Evolutionary conservation across 2,888 invertebrate species (phyloP), one percentile per base, ranked within the genome.

Genomic region (Dolichopus griseipennis): DNA sequence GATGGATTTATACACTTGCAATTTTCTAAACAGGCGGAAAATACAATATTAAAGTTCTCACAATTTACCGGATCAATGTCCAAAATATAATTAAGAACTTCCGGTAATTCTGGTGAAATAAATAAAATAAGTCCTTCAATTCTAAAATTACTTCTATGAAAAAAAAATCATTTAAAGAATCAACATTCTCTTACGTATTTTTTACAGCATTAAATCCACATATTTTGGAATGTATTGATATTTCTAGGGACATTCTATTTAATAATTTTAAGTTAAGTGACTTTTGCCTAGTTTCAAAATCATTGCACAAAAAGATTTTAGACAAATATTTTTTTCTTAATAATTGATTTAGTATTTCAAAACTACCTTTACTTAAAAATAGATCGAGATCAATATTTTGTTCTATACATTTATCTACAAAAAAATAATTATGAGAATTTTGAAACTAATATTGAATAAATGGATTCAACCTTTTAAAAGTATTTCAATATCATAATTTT

Each of bases 21-120:
- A 21, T 10, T 62, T 22, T 22, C 61, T 9, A 65, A 18, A 22
- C 7, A 12, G 9, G 66, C 33, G 6, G 7, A 66, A 66, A 22
- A 65, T 12, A 65, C 41, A 5, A 66, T 8, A 9, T 21, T 21
- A 9, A 21, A 64, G n/a, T 64, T 63, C 37, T 33, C 27, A n/a
- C 15, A 9, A 21, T 66, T 62, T 7, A 6, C n/a, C 2, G 61
- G 18, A 65, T 68, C 68, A 20, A 68, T 61, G 61, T 66, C 65
- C 15, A 68, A 33, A 22, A 68, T 37, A 27, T 34, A 61, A 20
- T 66, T 27, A n/a, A 61, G 33, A 61, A 27, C 6, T n/a, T 52
- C 61, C 1, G 66, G 27, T 22, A 34, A 34, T 41, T 62, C 5
- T 37, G 15, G 20, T n/a, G 37, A 20, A 66, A 62, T 62, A 15